Evolutionary conservation across 2,113 vertebrate genomes (phyloP), one percentile per base, ranked within the genome.

Genomic region (Collichthys lucidus): DNA sequence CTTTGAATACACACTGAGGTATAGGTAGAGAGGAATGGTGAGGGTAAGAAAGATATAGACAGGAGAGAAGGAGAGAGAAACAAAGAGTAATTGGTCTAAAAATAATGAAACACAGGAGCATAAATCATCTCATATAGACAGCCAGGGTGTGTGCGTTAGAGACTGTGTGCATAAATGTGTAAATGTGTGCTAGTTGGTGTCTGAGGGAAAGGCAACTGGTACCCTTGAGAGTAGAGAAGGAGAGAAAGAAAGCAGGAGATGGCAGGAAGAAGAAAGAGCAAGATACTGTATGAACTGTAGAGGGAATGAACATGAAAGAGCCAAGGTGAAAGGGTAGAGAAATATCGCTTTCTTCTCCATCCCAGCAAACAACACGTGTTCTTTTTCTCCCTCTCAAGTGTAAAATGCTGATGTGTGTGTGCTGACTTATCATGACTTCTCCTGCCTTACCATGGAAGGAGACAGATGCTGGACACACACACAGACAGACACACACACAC

Each of bases 121-220:
- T 93, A 91, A 92, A 93, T 92, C 89, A 90, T 92, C 78, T 71
- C 15, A 35, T 78, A 86, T 73, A 74, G 86, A 90, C 85, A 87
- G 84, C 63, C 65, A 57, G 81, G 57, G 20, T 70, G 85, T 67
- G 75, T 81, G 83, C 62, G n/a, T 74, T 14, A 19, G 72, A 49
- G 31, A 24, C 71, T 64, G 82, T 55, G 69, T 70, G 75, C 53
- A 61, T 59, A 22, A 57, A 60, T 71, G 66, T 88, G 69, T 83
- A 74, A 63, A 50, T 74, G 73, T 88, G 22, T 71, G 73, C 44
- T 64, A 79, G 74, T 53, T 65, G 55, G 82, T 50, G 56, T 85
- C 59, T 78, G 60, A 82, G 61, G 64, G 40, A 35, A 77, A 50
- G 20, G 65, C 74, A 82, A 74, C 62, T 64, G 62, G 82, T 88